These are phyloP conservation scores for Acanthochromis polyacanthus DNA, from an alignment of 2,113 vertebrate species.

Conservation along the genomic window DNA sequence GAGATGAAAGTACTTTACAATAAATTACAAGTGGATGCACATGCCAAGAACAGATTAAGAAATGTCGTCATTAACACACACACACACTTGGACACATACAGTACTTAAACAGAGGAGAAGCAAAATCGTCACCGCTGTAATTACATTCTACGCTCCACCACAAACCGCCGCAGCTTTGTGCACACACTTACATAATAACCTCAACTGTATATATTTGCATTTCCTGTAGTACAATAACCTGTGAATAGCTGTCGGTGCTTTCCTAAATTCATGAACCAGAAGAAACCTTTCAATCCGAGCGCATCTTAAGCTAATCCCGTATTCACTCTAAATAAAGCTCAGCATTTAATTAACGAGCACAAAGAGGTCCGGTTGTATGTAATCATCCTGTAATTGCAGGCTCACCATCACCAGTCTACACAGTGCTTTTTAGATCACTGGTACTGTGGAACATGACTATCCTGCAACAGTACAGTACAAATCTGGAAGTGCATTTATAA, in stretches of 20 bases:
- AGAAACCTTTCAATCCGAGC: neutral
- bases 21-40: neutral
- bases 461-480: neutral
- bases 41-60: neutral
- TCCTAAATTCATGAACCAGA: neutral
- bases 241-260: neutral
- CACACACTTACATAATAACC: slow-evolving; percentile 43
- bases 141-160: slow-evolving; percentile 32
- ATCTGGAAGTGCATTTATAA: neutral
- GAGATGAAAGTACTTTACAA: neutral
- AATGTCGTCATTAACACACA: neutral
- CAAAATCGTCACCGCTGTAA: slow-evolving; percentile 6
- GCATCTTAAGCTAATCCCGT: neutral
- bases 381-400: neutral
- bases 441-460: neutral
- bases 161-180: slow-evolving; percentile 53
- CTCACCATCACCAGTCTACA: neutral
- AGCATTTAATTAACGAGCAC: neutral
- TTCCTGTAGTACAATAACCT: slow-evolving; percentile 37
- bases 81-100: neutral
- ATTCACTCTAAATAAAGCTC: neutral
- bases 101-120: slow-evolving; percentile 4
- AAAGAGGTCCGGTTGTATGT: neutral
- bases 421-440: neutral
- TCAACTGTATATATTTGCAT: slow-evolving; percentile 43